A percentile compares a stretch with the other conserved stretches of the same genome.
phyloP scores from a whole-genome alignment of 2,797 vertebrate genomes.

The Varecia variegata region DNA sequence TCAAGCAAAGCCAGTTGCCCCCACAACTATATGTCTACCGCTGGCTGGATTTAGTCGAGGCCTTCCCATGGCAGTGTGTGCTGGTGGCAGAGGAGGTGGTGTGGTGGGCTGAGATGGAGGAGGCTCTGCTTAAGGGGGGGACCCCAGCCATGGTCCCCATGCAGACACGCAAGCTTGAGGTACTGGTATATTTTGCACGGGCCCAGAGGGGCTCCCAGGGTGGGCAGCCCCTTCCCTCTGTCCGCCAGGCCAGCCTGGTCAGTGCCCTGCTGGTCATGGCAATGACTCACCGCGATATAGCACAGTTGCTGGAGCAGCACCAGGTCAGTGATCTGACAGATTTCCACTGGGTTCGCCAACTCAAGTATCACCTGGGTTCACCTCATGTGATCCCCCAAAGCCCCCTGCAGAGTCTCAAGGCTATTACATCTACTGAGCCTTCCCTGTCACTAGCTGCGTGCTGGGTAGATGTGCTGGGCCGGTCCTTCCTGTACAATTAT shows the following conservation, averaged over 20 bases:
- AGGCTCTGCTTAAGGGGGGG: conserved; percentile 66
- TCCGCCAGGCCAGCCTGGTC: conserved; percentile 58
- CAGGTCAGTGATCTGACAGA: conserved; percentile 80
- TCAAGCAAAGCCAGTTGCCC: background rate
- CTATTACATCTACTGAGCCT: background rate
- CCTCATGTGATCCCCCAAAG: background rate
- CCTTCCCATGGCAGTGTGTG: conserved; percentile 90
- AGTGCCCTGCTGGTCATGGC: conserved; percentile 83
- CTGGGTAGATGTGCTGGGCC: conserved; percentile 86
- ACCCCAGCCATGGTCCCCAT: conserved; percentile 6
- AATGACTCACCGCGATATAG: conserved; percentile 85
- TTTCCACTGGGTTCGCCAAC: conserved; percentile 90
- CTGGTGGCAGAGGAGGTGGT: conserved; percentile 87
- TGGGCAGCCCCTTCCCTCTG: background rate
- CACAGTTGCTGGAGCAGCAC: conserved; percentile 81
- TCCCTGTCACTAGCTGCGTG: conserved; percentile 73
- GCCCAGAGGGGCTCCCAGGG: conserved; percentile 13
- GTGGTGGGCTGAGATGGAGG: conserved; percentile 83
- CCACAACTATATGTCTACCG: conserved; percentile 11
- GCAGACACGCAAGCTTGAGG: conserved; percentile 81
- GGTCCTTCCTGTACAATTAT: conserved; percentile 85
- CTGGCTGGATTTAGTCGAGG: conserved; percentile 78
- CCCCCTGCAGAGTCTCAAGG: conserved; percentile 45
- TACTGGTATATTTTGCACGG: conserved; percentile 79
- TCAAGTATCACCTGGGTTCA: conserved; percentile 87